A percentile compares a stretch with the other conserved stretches of the same genome.
Conservation (phyloP, 2,113 vertebrate genomes). For the Cavia aperea region DNA sequence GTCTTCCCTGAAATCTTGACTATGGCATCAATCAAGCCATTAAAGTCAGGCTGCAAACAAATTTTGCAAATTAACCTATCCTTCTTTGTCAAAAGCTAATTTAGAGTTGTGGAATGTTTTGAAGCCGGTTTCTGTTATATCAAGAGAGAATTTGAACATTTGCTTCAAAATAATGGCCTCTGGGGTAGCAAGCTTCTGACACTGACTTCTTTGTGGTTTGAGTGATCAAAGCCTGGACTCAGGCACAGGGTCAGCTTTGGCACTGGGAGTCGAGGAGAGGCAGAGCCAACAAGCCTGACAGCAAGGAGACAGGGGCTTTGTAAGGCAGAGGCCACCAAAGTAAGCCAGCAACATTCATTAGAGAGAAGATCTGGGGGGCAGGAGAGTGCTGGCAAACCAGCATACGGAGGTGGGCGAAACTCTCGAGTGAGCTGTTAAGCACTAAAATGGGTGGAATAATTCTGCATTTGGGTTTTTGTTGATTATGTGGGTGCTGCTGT, state of each 20-base stretch:
- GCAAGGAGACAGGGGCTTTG: not conserved
- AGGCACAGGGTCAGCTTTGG: not conserved
- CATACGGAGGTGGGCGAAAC: not conserved
- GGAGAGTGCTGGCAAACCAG: not conserved
- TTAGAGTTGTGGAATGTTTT: slow-evolving; percentile 39
- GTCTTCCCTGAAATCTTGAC: slow-evolving; percentile 32
- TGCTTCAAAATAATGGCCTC: slow-evolving; percentile 41
- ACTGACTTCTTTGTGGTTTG: not conserved
- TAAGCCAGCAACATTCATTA: not conserved
- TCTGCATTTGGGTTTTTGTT: not conserved
- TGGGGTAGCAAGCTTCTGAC: not conserved
- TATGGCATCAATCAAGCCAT: slow-evolving; percentile 40
- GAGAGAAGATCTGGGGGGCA: not conserved
- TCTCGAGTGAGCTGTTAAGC: slow-evolving; percentile 1
- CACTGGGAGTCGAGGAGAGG: not conserved
- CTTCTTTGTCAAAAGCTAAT: slow-evolving; percentile 54
- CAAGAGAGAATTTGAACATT: slow-evolving; percentile 27
- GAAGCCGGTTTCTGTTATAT: slow-evolving; percentile 37
- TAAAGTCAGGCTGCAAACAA: slow-evolving; percentile 44
- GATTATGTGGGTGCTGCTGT: not conserved
- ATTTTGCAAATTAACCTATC: slow-evolving; percentile 52
- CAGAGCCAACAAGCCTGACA: not conserved
- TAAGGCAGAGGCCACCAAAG: not conserved
- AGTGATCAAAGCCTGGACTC: not conserved
- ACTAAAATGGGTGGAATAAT: not conserved